Conservation (phyloP, 2,113 vertebrate genomes). For the Eretmochelys imbricata region DNA sequence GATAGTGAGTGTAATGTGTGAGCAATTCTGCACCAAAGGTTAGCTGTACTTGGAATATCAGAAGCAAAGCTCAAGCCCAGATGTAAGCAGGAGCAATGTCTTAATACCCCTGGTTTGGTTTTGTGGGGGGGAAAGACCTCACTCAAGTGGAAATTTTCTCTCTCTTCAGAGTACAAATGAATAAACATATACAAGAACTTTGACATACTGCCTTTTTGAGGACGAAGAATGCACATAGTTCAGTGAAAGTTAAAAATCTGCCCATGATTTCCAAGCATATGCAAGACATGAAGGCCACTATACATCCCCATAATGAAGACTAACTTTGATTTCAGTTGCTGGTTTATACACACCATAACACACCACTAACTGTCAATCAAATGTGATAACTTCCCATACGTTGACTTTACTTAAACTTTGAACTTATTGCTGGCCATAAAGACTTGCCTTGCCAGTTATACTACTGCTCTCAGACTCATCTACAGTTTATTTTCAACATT, state of each 20-base stretch:
- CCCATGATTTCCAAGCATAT: too few species aligned
- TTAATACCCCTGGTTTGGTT: fast-evolving
- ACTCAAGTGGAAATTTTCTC: fast-evolving
- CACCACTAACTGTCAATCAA: not conserved
- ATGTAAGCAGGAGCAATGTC: not conserved
- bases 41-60: fast-evolving
- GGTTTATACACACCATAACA: not conserved
- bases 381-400: not conserved
- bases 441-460: too few species aligned
- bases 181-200: fast-evolving
- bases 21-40: not conserved
- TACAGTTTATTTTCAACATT: not conserved
- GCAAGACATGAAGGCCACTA: too few species aligned
- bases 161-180: not conserved
- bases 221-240: too few species aligned
- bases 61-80: not conserved
- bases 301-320: too few species aligned
- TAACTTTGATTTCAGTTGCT: not conserved
- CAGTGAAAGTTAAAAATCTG: too few species aligned
- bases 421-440: not conserved
- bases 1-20: too few species aligned
- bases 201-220: fast-evolving
- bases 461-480: not conserved
- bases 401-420: not conserved
- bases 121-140: not conserved